Conservation (phyloP, 2,888 invertebrate species). For the Melolontha melolontha region DNA sequence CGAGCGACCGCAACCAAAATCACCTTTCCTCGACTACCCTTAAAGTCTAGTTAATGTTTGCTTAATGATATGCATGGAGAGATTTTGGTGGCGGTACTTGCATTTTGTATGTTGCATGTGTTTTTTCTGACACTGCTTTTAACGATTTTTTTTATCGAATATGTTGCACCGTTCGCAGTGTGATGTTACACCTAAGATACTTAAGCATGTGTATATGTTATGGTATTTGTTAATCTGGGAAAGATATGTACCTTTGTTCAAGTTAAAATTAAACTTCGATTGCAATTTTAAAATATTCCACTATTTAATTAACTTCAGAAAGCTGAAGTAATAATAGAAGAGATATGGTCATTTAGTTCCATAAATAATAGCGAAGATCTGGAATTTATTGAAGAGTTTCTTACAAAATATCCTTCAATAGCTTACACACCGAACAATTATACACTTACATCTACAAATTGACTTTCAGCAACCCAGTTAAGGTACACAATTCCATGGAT, state of each 20-base stretch:
- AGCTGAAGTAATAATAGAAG: no score
- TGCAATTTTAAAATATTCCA: no score
- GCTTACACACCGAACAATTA: no score
- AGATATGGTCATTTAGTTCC: no score
- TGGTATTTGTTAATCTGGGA: background rate
- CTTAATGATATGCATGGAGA: background rate
- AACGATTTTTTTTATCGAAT: constrained; percentile 32
- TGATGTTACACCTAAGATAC: constrained; percentile 37
- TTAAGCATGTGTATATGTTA: constrained; percentile 21
- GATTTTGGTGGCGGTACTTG: constrained; percentile 22
- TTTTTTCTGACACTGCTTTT: constrained; percentile 17
- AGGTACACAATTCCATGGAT: no score
- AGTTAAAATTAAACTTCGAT: no score
- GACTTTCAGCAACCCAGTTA: no score
- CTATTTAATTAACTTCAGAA: no score
- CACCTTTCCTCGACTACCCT: constrained; percentile 9
- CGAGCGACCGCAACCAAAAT: constrained; percentile 16
- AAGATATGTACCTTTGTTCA: background rate
- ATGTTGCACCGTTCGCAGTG: constrained; percentile 31
- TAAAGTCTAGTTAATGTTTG: background rate
- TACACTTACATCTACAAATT: no score
- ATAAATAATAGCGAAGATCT: no score
- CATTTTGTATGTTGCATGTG: constrained; percentile 29
- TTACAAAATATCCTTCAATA: no score
- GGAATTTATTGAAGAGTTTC: no score